Percentiles rank a stretch among this genome's conserved stretches.
Conservation (phyloP, 2,888 invertebrate species). For the Polyommatus icarus region DNA sequence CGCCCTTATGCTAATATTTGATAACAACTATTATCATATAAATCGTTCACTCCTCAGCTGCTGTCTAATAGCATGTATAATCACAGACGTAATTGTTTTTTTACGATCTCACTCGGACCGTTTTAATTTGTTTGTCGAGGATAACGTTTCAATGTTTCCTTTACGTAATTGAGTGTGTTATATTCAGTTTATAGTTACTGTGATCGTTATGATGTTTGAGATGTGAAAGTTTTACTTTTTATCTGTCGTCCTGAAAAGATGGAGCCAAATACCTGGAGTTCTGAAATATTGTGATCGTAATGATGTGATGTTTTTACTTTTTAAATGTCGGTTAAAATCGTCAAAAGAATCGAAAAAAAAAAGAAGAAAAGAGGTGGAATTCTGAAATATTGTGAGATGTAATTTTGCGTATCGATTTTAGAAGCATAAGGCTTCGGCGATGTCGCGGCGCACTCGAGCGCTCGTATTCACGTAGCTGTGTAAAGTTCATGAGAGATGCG, state of each 20-base stretch:
- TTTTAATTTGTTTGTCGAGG: conserved; percentile 32
- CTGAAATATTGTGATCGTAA: not conserved
- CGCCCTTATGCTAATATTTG: conserved; percentile 40
- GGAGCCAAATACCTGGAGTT: not conserved
- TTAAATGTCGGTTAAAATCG: not conserved
- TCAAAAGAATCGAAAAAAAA: too few relatives aligned
- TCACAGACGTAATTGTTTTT: conserved; percentile 70
- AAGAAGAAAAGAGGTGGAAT: too few relatives aligned
- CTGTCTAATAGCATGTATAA: conserved; percentile 64
- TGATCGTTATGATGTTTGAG: too few relatives aligned
- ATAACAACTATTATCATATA: conserved; percentile 60
- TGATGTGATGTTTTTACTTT: not conserved
- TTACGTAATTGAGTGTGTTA: conserved; percentile 7
- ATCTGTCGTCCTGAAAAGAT: not conserved
- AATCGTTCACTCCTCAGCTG: conserved; percentile 64
- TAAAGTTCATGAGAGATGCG: conserved; percentile 65
- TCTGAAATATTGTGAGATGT: not conserved
- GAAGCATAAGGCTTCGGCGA: conserved; percentile 25
- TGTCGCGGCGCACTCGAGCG: conserved; percentile 37
- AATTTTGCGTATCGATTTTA: conserved; percentile 28
- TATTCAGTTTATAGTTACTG: not conserved
- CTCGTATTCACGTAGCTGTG: conserved; percentile 56
- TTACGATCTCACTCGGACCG: conserved; percentile 42
- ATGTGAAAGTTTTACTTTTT: not conserved
- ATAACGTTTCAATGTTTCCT: conserved; percentile 21